Evolutionary conservation across 1,140 invertebrate genomes (phyloP).

Genomic region (Achatina immaculata): DNA sequence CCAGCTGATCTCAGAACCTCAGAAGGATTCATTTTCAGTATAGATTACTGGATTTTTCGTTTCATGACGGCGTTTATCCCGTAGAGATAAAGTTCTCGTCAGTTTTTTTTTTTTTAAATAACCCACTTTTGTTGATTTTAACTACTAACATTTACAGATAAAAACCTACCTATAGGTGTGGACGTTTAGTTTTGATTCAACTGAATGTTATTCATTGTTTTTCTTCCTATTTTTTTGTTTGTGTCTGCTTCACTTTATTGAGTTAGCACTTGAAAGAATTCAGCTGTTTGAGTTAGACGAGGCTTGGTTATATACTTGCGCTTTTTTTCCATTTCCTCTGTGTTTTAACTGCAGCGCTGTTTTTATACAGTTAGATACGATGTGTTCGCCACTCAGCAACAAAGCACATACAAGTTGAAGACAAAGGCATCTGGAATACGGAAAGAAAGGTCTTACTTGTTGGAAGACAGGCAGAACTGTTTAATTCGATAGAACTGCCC

Average conservation of each 20-base stretch:
- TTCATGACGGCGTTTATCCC: too few relatives aligned
- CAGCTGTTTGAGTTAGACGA: neutral
- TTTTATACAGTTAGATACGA: too few relatives aligned
- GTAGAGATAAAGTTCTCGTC: neutral
- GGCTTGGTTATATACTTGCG: neutral
- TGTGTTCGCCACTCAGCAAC: too few relatives aligned
- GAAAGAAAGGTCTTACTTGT: too few relatives aligned
- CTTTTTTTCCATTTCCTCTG: neutral
- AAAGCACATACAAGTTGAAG: too few relatives aligned
- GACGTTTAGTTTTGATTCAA: neutral
- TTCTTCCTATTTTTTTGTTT: too few relatives aligned
- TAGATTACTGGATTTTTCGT: neutral
- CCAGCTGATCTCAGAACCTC: neutral
- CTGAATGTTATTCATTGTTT: conserved; percentile 3
- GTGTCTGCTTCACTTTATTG: neutral
- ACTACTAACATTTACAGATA: neutral
- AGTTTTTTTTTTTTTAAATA: neutral
- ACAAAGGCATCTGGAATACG: too few relatives aligned
- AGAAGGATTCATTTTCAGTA: neutral
- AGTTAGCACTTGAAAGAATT: neutral
- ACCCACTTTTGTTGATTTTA: neutral
- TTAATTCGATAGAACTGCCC: conserved; percentile 2
- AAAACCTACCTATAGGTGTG: conserved; percentile 11
- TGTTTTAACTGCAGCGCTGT: neutral
- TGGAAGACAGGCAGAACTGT: neutral